Base-by-base conservation (phyloP, 1,140 invertebrate genomes). In the Potamilus streckersoni region DNA sequence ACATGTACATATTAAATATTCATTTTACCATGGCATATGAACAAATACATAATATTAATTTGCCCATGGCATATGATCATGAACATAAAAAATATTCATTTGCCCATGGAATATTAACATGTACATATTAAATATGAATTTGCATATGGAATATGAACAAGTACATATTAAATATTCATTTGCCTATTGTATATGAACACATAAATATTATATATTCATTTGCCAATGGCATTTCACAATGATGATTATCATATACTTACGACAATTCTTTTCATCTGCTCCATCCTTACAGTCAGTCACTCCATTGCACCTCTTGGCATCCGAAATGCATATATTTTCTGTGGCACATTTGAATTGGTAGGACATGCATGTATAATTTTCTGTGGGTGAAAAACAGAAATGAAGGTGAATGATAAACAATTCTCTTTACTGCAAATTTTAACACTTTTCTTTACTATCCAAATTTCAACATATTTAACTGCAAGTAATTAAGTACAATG, bases 251-350 rank as follows among this genome's bases (percentile, higher is more conserved):
- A 16, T 4, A 64, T 65, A 79, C 81, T 73, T 78, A 84, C 83
- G 31, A 65, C 83, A 84, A 62, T 80, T 73, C 16, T 70, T 63
- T 73, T 88, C 87, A 79, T 88, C 87, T 13, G 85, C 85, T 8
- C 73, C 68, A 31, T 79, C 78, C 5, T 72, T 65, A 71, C 87
- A 88, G 78, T 87, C 81, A 3, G 65, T 27, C 55, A 83, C 73
- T 27, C 81, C 82, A 80, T 93, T 93, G 88, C 92, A 93, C 79
- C 86, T 88, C 92, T 92, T 93, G 87, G 90, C 90, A 70, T 90
- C 90, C 16, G 93, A 92, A 73, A 93, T 93, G 82, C 93, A 93
- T 75, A 95, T 95, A 60, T 79, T 79, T 23, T 83, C 81, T 14
- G 58, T 74, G 38, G 68, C 13, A 80, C 87, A 87, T 73, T 85